These are phyloP conservation scores for Microchrysa polita DNA, from an alignment of 2,888 invertebrate species.

Conservation along the genomic window DNA sequence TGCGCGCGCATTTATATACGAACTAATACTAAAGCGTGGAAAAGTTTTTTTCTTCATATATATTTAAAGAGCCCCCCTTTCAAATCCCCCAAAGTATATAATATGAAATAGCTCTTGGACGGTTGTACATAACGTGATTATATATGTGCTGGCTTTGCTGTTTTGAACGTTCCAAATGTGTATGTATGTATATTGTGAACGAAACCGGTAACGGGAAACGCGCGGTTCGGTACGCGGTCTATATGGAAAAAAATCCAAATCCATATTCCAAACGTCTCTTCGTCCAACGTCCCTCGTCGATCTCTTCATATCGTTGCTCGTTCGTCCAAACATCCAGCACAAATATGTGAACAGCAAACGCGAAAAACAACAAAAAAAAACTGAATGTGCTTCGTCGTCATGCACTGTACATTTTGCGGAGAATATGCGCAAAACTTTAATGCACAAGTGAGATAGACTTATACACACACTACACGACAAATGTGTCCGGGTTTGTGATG, in stretches of 20 bases:
- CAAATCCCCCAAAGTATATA: too few relatives aligned
- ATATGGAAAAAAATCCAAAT: conserved; percentile 32
- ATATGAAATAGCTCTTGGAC: background rate
- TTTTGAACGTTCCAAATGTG: too few relatives aligned
- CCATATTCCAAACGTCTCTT: too few relatives aligned
- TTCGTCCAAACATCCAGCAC: background rate
- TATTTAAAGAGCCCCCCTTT: too few relatives aligned
- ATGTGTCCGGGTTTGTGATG: conserved; percentile 2
- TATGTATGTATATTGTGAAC: conserved; percentile 13
- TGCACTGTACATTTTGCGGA: too few relatives aligned
- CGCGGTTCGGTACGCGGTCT: conserved; percentile 15
- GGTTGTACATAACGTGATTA: background rate
- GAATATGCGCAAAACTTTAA: background rate
- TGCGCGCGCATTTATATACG: conserved; percentile 41
- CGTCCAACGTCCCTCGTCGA: conserved; percentile 13
- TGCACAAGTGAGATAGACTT: conserved; percentile 11
- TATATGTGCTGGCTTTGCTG: background rate
- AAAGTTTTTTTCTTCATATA: background rate
- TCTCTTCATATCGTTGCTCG: too few relatives aligned
- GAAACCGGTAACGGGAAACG: conserved; percentile 28
- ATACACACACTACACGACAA: background rate
- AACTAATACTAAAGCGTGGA: conserved; percentile 18
- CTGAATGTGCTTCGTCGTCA: background rate
- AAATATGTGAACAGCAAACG: background rate
- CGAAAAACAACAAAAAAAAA: background rate